Evolutionary conservation across 2,888 invertebrate genomes (phyloP), one percentile per base, ranked within the genome.

Genomic region (Thera britannica): DNA sequence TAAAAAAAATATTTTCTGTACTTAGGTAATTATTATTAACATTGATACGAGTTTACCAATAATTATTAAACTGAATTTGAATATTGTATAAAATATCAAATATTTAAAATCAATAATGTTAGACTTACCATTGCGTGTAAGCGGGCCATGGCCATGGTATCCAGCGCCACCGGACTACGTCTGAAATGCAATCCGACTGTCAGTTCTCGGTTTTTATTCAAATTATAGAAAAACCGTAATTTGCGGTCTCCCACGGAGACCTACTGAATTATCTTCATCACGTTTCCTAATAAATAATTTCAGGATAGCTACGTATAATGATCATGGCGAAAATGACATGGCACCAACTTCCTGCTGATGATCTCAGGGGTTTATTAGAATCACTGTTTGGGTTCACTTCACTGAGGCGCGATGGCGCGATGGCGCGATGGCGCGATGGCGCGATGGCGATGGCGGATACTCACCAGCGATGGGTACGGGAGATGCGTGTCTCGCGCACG

Each of bases 71-170:
- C 5, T 4, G 3, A 44, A 44, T 7, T 8, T 7, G 5, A 44
- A 7, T 44, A 7, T 2, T 6, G 5, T 3, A 44, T 6, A 7
- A 7, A 44, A 7, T 44, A 7, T 44, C 46, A n/a, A 41, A 44
- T 58, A 11, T 11, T 8, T 41, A 52, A 60, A 52, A 34, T 34
- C 11, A 34, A 55, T 56, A 52, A 52, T 4, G 34, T 9, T 23
- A 2, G 12, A 83, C 86, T 83, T 61, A 86, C 86, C 84, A 82
- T 59, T 59, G 79, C 58, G 65, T 81, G 82, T 3, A 82, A 61
- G 71, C 80, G 81, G 58, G 80, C 78, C 86, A 86, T 86, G 76
- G 76, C 81, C 86, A 86, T 86, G 76, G 76, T 81, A 72, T 62
- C 62, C 60, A 68, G 63, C 72, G 71, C 71, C 75, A 58, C 68